Evolutionary conservation across 2,113 vertebrate genomes (phyloP).

Genomic region (Pristiophorus japonicus): DNA sequence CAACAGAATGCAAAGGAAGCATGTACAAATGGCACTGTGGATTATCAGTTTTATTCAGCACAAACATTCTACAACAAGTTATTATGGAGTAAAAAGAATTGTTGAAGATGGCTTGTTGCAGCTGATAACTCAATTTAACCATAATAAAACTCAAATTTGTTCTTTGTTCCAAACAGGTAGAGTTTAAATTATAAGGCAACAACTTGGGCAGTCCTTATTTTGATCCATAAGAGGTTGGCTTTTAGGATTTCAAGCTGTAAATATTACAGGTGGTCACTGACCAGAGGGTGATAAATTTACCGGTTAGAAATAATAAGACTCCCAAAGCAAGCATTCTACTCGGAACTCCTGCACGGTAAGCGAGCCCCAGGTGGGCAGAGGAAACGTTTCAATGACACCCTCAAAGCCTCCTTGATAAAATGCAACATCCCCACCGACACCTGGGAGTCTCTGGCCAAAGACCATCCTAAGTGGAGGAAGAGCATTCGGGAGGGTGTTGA

Average conservation of each 20-base stretch:
- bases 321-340: too few species aligned
- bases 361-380: too few species aligned
- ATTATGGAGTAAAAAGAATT: neutral
- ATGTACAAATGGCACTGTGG: neutral
- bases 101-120: neutral
- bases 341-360: too few species aligned
- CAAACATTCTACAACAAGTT: neutral
- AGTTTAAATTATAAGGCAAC: neutral
- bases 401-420: too few species aligned
- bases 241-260: conserved; percentile 4
- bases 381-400: too few species aligned
- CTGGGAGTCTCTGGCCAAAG: too few species aligned
- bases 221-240: neutral
- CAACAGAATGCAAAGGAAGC: neutral
- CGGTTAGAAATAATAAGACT: neutral
- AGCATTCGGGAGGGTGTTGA: too few species aligned
- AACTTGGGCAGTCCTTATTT: neutral
- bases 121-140: neutral
- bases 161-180: neutral
- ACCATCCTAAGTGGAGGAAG: too few species aligned
- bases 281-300: neutral
- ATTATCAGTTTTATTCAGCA: neutral
- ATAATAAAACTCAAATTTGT: neutral
- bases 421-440: too few species aligned
- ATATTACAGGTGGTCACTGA: neutral